Percentiles rank a stretch among this genome's conserved stretches.
Conservation (phyloP, 2,797 vertebrate species). For the Pseudochirops corinnae region DNA sequence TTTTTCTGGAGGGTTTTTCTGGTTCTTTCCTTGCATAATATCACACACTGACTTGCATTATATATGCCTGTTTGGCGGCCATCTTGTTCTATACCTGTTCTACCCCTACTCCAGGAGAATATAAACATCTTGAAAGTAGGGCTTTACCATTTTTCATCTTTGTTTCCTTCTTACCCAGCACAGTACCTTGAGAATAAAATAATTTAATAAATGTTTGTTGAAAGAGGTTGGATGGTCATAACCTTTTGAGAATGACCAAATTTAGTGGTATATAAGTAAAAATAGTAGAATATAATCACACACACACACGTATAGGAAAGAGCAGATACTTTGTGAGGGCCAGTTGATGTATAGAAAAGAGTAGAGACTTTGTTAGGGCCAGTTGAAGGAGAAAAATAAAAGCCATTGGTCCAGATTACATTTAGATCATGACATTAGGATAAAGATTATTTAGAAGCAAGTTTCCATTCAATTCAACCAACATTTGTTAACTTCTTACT, state of each 20-base stretch:
- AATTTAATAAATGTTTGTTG: background rate
- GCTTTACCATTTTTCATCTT: background rate
- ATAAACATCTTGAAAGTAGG: background rate
- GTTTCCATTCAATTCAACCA: background rate
- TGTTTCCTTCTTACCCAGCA: background rate
- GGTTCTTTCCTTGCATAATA: background rate
- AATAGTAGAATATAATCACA: background rate
- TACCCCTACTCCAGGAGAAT: background rate
- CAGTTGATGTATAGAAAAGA: background rate
- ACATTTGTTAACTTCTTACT: background rate
- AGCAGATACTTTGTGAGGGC: background rate
- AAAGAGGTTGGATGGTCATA: background rate
- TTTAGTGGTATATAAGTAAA: background rate
- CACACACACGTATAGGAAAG: background rate
- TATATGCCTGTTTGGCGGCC: background rate
- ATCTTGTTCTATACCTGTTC: background rate
- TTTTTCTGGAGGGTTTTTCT: background rate
- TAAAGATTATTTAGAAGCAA: too few relatives aligned
- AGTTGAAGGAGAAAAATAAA: background rate
- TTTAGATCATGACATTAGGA: fast-evolving
- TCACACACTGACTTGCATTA: background rate
- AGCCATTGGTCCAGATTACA: background rate
- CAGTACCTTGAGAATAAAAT: background rate
- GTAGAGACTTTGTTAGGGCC: background rate
- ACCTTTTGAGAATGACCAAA: background rate